Evolutionary conservation across 1,140 invertebrate species (phyloP), one percentile per base, ranked within the genome.

Genomic region (Cherax quadricarinatus): DNA sequence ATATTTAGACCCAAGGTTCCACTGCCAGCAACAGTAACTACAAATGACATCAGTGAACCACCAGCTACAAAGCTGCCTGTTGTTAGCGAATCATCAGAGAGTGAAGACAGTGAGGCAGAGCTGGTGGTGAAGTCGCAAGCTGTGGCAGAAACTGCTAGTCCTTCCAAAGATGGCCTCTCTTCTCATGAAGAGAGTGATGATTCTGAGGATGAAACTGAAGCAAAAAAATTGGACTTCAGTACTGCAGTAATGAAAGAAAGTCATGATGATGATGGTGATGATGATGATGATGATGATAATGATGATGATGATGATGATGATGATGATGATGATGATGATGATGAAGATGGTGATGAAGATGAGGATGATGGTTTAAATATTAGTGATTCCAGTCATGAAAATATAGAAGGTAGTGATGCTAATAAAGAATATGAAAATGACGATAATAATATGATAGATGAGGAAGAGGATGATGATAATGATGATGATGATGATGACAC

Each of bases 141-240:
- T 41, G 14, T 24, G 10, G 79, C 48, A 75, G 5, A 6, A 30
- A 75, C 24, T 9, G 24, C 24, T 3, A 75, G 9, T 75, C 24
- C 24, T 30, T n/a, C 70, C 9, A 75, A 30, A 30, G 70, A 60
- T n/a, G 48, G 16, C 14, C 70, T 49, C 10, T 51, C 48, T n/a
- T 87, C 30, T 14, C n/a, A 66, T 78, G 85, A 87, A 30, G 85
- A 53, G 18, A 87, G 85, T 78, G 73, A 87, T 73, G 48, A 78
- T 75, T 87, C 73, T 41, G 85, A 79, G 12, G 85, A 79, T 4
- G 83, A 57, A 14, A 16, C 9, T 10, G 83, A 41, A 14, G 62
- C 21, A 0, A 85, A 85, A 66, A 24, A 30, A 12, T 21, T 70
- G 24, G 18, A 21, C 5, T 70, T 85, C 62, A 41, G 2, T 41